Conservation (phyloP, 1,140 invertebrate genomes). For the Lepidurus arcticus region DNA sequence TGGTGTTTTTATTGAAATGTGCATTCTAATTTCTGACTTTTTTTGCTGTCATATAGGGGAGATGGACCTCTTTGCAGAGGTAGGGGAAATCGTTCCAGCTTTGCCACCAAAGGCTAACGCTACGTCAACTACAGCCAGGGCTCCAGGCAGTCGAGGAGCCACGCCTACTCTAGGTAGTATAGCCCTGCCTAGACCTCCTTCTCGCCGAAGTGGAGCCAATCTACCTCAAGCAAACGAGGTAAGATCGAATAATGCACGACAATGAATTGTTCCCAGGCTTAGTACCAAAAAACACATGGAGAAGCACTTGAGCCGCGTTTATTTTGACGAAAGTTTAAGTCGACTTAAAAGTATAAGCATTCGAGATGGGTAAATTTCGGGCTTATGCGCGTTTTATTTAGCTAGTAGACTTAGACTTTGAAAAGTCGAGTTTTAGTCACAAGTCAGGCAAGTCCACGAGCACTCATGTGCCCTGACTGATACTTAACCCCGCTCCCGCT, state of each 20-base stretch:
- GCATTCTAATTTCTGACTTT: background rate
- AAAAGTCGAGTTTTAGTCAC: too few relatives aligned
- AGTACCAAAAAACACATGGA: background rate
- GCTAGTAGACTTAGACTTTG: too few relatives aligned
- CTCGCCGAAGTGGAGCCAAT: slow-evolving; percentile 46
- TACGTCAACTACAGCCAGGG: slow-evolving; percentile 46
- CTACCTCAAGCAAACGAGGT: slow-evolving; percentile 39
- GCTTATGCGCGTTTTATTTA: too few relatives aligned
- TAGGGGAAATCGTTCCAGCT: slow-evolving; percentile 60
- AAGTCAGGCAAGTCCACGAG: too few relatives aligned
- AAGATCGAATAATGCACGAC: slow-evolving; percentile 25
- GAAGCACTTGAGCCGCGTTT: background rate
- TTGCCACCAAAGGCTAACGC: slow-evolving; percentile 54
- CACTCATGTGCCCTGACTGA: too few relatives aligned
- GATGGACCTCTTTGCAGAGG: slow-evolving; percentile 76
- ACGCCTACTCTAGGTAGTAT: slow-evolving; percentile 63
- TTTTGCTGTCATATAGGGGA: slow-evolving; percentile 51
- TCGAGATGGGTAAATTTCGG: too few relatives aligned
- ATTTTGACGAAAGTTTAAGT: too few relatives aligned
- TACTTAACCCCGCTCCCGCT: too few relatives aligned
- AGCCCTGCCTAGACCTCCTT: slow-evolving; percentile 76
- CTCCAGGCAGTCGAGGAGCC: slow-evolving; percentile 44
- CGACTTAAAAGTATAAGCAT: too few relatives aligned
- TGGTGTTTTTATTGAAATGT: background rate
- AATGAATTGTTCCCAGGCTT: background rate